Evolutionary conservation across 2,888 invertebrate species (phyloP).

Genomic region (Ornithoptera alexandrae): DNA sequence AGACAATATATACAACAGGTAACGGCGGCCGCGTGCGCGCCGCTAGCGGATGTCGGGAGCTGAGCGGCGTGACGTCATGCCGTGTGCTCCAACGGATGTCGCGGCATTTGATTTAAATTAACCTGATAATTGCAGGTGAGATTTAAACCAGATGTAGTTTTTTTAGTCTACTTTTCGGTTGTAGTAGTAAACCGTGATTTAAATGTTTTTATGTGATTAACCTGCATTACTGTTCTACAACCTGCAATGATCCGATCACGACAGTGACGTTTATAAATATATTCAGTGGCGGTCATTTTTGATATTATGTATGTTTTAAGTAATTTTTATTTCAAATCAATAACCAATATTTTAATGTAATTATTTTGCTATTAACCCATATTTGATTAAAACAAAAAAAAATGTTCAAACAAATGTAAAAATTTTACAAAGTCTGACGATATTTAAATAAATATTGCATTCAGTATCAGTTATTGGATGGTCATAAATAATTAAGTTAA

Average conservation of each 20-base stretch:
- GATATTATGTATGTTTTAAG: conserved; percentile 2
- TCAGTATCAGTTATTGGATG: neutral
- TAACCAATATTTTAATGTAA: neutral
- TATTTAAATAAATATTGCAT: neutral
- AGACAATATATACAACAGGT: conserved; percentile 82
- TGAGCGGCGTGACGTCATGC: neutral
- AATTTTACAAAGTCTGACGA: neutral
- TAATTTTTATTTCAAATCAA: neutral
- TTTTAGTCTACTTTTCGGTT: no score
- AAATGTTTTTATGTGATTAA: neutral
- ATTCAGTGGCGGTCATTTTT: neutral
- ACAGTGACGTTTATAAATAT: neutral
- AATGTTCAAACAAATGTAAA: no score
- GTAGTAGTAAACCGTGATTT: neutral
- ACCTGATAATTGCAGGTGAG: conserved; percentile 4
- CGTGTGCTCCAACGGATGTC: neutral
- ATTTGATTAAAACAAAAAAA: no score
- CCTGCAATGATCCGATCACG: conserved; percentile 7
- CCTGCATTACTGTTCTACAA: neutral
- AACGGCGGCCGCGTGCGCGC: conserved; percentile 35
- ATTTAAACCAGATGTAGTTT: conserved; percentile 16
- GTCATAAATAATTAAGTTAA: neutral
- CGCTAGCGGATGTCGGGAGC: neutral
- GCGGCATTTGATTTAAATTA: neutral
- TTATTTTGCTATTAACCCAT: no score